phyloP scores from a whole-genome alignment of 2,888 invertebrate genomes.

The Agriopis aurantiaria region DNA sequence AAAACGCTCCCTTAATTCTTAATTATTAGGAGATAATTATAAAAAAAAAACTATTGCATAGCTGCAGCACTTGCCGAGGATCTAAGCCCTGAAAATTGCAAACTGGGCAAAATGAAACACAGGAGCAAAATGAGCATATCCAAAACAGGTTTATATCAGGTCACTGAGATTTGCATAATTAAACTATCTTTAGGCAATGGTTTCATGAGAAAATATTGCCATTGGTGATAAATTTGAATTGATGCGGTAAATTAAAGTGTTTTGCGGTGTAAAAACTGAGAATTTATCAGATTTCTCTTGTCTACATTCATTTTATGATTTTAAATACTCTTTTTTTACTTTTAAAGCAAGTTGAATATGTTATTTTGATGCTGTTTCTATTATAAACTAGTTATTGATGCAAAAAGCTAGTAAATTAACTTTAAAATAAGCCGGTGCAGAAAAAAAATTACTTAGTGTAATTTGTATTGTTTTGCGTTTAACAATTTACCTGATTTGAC shows the following conservation, averaged over 20 bases:
- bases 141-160: constrained; percentile 24
- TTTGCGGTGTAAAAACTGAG: background rate
- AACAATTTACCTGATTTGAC: background rate
- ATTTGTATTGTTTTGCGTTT: background rate
- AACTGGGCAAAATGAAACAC: background rate
- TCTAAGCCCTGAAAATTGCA: background rate
- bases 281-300: background rate
- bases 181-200: constrained; percentile 7
- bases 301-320: no score
- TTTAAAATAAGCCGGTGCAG: no score
- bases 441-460: background rate
- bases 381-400: no score
- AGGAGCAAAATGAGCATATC: constrained; percentile 13
- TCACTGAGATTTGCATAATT: constrained; percentile 22
- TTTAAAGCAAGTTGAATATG: no score
- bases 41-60: no score
- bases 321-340: no score
- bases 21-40: no score
- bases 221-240: constrained; percentile 4
- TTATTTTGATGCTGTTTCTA: no score
- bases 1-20: background rate
- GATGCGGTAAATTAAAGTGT: background rate
- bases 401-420: no score
- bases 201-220: constrained; percentile 20
- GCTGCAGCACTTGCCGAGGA: no score